A percentile compares a stretch with the other conserved stretches of the same genome.
These are phyloP conservation scores for Sinodicranocentrus sp. DNA, from an alignment of 2,888 invertebrate genomes.

Conservation along the genomic window DNA sequence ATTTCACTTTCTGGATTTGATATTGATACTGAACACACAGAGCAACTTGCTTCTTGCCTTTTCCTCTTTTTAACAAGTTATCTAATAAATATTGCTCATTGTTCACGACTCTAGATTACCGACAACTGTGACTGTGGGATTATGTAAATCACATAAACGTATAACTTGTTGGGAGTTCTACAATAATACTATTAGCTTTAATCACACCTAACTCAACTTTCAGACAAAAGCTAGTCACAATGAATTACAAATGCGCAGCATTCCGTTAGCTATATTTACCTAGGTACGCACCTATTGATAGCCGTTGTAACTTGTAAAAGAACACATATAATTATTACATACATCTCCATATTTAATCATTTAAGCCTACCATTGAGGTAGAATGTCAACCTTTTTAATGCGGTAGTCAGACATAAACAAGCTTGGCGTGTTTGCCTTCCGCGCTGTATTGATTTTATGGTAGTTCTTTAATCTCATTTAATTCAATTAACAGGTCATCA, in stretches of 20 bases:
- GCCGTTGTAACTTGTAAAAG: too few relatives aligned
- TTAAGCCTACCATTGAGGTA: too few relatives aligned
- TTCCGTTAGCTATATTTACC: not conserved
- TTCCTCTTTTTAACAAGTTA: slow-evolving; percentile 21
- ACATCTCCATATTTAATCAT: too few relatives aligned
- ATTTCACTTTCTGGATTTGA: slow-evolving; percentile 48
- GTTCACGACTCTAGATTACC: not conserved
- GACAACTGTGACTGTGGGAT: slow-evolving; percentile 1
- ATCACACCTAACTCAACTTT: slow-evolving; percentile 14
- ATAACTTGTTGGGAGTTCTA: not conserved
- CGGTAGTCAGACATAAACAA: slow-evolving; percentile 21
- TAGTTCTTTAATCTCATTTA: not conserved
- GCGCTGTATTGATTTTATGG: too few relatives aligned
- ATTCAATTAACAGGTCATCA: slow-evolving; percentile 44
- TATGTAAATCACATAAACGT: slow-evolving; percentile 26
- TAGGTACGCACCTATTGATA: not conserved
- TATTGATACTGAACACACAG: not conserved
- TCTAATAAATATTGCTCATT: slow-evolving; percentile 32
- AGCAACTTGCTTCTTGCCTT: not conserved
- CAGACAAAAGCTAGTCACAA: not conserved
- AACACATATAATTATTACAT: too few relatives aligned
- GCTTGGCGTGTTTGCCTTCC: not conserved
- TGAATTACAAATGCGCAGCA: not conserved
- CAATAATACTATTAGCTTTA: not conserved
- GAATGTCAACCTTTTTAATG: slow-evolving; percentile 35